phyloP scores from a whole-genome alignment of 92 coral and sea anemone genomes.

The Scolanthus callimorphus region DNA sequence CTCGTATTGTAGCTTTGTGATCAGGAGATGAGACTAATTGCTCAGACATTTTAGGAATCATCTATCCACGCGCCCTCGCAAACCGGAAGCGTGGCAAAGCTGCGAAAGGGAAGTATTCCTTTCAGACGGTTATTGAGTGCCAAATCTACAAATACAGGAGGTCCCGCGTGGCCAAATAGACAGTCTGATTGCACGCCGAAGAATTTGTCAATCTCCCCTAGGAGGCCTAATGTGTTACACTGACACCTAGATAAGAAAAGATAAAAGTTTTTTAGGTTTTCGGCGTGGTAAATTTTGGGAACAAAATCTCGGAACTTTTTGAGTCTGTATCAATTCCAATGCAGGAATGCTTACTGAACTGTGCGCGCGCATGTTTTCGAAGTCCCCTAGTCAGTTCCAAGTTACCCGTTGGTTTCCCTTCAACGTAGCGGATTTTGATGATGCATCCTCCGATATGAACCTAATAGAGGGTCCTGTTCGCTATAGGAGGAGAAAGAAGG shows the following conservation, averaged over 20 bases:
- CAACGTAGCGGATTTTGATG: constrained; percentile 40
- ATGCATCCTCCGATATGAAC: constrained; percentile 64
- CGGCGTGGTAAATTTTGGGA: too few relatives aligned
- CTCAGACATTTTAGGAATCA: background rate
- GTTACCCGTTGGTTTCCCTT: constrained; percentile 42
- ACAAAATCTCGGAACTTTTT: background rate
- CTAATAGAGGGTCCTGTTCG: constrained; percentile 78
- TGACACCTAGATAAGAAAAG: too few relatives aligned
- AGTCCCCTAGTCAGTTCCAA: constrained; percentile 35
- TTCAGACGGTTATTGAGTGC: background rate
- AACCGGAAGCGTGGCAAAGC: background rate
- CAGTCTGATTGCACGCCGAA: background rate
- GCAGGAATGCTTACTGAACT: constrained; percentile 63
- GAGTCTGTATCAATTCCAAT: background rate
- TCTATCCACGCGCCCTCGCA: background rate
- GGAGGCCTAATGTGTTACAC: too few relatives aligned
- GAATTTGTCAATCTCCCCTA: background rate
- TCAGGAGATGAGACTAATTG: background rate
- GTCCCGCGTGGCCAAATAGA: too few relatives aligned
- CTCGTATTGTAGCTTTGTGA: background rate
- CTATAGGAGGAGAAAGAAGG: constrained; percentile 81
- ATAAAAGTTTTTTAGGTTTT: background rate
- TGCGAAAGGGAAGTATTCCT: background rate
- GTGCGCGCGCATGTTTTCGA: constrained; percentile 86
- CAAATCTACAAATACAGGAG: background rate